These are phyloP conservation scores for Oncorhynchus tshawytscha DNA, from an alignment of 2,113 vertebrate species.

Conservation along the genomic window DNA sequence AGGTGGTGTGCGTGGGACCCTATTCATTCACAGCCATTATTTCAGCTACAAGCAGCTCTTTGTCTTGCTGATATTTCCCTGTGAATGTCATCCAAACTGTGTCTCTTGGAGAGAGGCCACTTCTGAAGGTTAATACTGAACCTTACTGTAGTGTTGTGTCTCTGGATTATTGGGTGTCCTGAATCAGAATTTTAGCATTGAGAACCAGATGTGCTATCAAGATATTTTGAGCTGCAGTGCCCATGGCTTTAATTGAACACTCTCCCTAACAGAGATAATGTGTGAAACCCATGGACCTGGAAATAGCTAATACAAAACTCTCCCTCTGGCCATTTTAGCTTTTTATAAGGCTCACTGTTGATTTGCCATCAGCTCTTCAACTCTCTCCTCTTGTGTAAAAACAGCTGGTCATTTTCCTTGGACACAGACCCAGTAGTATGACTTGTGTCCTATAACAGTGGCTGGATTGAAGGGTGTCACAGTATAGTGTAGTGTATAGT, in stretches of 20 bases:
- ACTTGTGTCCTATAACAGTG: not conserved
- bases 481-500: no score
- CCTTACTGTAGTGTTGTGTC: not conserved
- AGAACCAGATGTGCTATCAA: not conserved
- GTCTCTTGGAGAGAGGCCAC: not conserved
- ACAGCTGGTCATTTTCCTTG: not conserved
- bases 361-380: not conserved
- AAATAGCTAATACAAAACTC: no score
- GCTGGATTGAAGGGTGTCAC: no score
- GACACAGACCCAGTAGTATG: not conserved
- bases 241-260: not conserved
- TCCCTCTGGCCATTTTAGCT: not conserved
- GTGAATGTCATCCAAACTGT: not conserved
- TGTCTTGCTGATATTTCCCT: slow-evolving; percentile 40
- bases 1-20: not conserved
- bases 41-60: slow-evolving; percentile 39
- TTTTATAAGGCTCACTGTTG: not conserved
- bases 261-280: not conserved
- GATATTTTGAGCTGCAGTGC: not conserved
- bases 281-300: not conserved
- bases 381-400: not conserved
- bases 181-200: not conserved
- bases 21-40: not conserved
- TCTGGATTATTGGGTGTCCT: not conserved
- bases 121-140: not conserved